A percentile compares a stretch with the other conserved stretches of the same genome.
phyloP scores from a whole-genome alignment of 2,888 invertebrate genomes.

The Epinotia ramella region DNA sequence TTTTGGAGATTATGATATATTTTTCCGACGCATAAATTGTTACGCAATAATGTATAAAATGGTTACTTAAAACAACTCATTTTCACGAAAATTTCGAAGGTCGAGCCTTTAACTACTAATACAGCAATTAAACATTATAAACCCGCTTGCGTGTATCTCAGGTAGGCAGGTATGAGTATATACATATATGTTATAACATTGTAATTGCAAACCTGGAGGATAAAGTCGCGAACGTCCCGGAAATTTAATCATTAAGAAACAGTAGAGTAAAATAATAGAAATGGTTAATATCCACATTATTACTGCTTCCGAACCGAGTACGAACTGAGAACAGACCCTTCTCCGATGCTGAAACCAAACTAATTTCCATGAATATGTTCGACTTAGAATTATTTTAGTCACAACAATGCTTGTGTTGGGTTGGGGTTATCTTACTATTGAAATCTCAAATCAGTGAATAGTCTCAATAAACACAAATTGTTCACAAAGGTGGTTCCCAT shows the following conservation, averaged over 20 bases:
- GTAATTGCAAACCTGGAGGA: constrained; percentile 41
- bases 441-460: not conserved
- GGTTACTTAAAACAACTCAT: no score
- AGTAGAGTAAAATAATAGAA: constrained; percentile 19
- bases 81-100: no score
- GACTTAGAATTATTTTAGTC: constrained; percentile 16
- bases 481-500: not conserved
- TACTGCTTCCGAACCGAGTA: not conserved
- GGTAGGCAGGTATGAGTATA: not conserved
- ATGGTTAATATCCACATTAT: constrained; percentile 38
- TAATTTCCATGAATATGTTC: constrained; percentile 8
- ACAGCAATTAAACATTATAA: not conserved
- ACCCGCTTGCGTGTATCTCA: not conserved
- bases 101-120: no score
- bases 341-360: not conserved
- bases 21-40: no score
- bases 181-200: not conserved
- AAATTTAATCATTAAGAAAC: constrained; percentile 33
- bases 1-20: no score
- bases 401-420: not conserved
- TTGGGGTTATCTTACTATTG: not conserved
- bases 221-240: constrained; percentile 34
- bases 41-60: no score
- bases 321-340: constrained; percentile 11
- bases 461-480: not conserved